These are phyloP conservation scores for Vultur gryphus DNA, from an alignment of 2,797 vertebrate species.

Conservation along the genomic window DNA sequence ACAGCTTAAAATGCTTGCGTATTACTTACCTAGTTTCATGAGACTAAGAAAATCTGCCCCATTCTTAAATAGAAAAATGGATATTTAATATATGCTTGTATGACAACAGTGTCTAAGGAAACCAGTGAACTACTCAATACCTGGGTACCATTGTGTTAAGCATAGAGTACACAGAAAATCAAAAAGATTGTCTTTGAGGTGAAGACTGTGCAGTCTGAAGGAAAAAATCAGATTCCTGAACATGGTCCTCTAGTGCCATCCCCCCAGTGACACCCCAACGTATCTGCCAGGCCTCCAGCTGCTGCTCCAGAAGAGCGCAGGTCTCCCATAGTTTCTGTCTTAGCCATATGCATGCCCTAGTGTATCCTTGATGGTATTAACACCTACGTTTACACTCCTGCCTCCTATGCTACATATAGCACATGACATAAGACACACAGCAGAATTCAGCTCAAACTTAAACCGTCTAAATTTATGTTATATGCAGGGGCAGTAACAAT, in stretches of 20 bases:
- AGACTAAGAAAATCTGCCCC: not conserved
- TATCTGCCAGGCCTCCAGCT: not conserved
- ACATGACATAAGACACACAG: not conserved
- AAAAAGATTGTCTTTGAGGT: not conserved
- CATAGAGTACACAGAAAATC: not conserved
- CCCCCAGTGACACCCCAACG: fast-evolving
- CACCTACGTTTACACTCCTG: not conserved
- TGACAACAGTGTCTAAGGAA: not conserved
- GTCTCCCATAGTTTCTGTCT: not conserved
- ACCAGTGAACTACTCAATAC: not conserved
- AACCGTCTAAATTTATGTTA: not conserved
- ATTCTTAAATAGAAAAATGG: not conserved
- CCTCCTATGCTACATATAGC: not conserved
- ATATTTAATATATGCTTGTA: not conserved
- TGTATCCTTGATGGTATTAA: too few relatives aligned
- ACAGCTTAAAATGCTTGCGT: not conserved
- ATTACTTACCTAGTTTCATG: not conserved
- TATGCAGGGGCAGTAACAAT: not conserved
- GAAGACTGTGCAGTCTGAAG: not conserved
- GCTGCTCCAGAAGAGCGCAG: not conserved
- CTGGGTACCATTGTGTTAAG: not conserved
- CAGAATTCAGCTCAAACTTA: not conserved
- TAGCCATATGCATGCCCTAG: not conserved
- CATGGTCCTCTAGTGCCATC: not conserved
- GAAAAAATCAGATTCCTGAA: not conserved